Base-by-base conservation (phyloP, 2,888 invertebrate species). In the Parasteatoda lunata region DNA sequence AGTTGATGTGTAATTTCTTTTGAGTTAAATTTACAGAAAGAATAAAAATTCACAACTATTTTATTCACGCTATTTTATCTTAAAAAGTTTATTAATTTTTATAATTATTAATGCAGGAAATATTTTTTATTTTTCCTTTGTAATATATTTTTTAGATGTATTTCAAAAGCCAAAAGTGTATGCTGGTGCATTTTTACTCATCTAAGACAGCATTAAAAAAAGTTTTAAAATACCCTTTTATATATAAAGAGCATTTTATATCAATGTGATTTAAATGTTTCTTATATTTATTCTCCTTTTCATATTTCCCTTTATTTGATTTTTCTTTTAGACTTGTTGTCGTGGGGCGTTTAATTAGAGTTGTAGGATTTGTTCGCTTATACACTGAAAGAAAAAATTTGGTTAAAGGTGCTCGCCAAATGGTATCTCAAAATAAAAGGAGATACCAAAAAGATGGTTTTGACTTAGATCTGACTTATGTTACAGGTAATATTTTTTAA, bases 391-490 rank as follows among this genome's bases (percentile, higher is more conserved):
- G 91, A 76, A 91, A 92, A 52, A 91, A 93, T 70, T 90, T 93
- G 49, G 91, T 92, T 77, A 91, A 89, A 81, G 91, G 91, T 49
- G 91, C 92, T 6, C 90, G 93, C 15, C 91, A 92, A 85, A 90
- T 92, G 81, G 92, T 93, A 8, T 93, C 93, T 0, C 92, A 93
- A 89, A 93, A 93, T 90, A 93, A 93, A 89, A 90, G 93, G 51
- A 90, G 93, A 79, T 92, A 92, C 88, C 91, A 92, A 89, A 91
- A 91, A 88, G 93, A 93, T 90, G 93, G 93, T 3, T 93, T 93
- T 91, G 93, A 93, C 89, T 91, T 93, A 88, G 93, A 93, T 89
- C 91, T 93, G 5, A 93, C 93, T 69, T 93, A 93, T 89, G 92
- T 93, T 13, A 93, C 93, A 89, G 92, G 92, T 92, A 89, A 59